Conservation (phyloP, 2,888 invertebrate genomes). For the Caprella mutica region DNA sequence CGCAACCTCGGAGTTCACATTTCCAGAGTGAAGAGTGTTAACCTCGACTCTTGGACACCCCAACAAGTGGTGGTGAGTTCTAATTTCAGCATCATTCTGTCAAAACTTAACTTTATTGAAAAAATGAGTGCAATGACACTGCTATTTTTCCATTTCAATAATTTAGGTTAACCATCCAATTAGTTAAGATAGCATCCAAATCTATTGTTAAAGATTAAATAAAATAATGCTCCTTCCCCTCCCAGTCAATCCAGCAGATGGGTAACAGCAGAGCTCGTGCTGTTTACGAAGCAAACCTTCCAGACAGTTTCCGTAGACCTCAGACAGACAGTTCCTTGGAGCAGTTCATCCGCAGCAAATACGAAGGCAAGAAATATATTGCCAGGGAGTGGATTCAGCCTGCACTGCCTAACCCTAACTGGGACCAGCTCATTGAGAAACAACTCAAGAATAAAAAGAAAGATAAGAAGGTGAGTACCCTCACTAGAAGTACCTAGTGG, state of each 20-base stretch:
- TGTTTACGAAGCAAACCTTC: constrained; percentile 92
- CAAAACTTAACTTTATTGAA: too few relatives aligned
- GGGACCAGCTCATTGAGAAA: constrained; percentile 79
- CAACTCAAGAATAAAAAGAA: constrained; percentile 70
- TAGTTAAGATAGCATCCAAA: too few relatives aligned
- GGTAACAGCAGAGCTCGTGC: constrained; percentile 93
- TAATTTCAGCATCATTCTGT: too few relatives aligned
- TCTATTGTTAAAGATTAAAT: too few relatives aligned
- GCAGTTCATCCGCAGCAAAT: constrained; percentile 92
- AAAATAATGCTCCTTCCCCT: too few relatives aligned
- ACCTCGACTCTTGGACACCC: constrained; percentile 94
- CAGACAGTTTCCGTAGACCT: constrained; percentile 88
- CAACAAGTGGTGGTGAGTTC: constrained; percentile 77
- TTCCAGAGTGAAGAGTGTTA: constrained; percentile 96
- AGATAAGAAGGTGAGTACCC: constrained; percentile 41
- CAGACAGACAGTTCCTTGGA: constrained; percentile 88
- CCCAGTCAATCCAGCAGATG: constrained; percentile 79
- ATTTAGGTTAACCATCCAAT: too few relatives aligned
- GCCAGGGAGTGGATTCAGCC: constrained; percentile 94
- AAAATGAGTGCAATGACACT: too few relatives aligned
- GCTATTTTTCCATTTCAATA: too few relatives aligned
- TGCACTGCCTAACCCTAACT: constrained; percentile 59
- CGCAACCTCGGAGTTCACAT: constrained; percentile 97
- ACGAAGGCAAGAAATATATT: constrained; percentile 96
- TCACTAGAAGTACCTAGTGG: too few relatives aligned